phyloP scores from a whole-genome alignment of 2,888 invertebrate genomes.

The Folsomia candida region DNA sequence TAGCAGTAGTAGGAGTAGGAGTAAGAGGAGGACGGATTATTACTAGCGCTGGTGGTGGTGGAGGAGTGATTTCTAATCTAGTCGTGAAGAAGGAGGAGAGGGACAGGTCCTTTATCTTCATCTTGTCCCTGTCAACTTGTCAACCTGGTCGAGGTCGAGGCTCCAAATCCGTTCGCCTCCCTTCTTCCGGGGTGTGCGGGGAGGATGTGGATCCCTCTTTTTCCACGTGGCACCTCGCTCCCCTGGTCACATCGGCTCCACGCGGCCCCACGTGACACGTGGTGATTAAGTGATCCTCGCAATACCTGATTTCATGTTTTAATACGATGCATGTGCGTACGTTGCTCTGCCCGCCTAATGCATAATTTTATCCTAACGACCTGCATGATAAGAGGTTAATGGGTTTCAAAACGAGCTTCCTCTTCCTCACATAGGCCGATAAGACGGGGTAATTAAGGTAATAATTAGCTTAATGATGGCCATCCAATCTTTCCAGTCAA shows the following conservation, averaged over 20 bases:
- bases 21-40: too few relatives aligned
- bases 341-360: too few relatives aligned
- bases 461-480: constrained; percentile 47
- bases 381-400: constrained; percentile 47
- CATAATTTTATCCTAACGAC: too few relatives aligned
- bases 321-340: too few relatives aligned
- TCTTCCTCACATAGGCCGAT: constrained; percentile 33
- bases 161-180: not conserved
- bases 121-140: constrained; percentile 7
- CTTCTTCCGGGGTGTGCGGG: not conserved
- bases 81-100: not conserved
- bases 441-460: constrained; percentile 49
- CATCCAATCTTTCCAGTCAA: constrained; percentile 17
- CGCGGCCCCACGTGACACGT: too few relatives aligned
- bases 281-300: not conserved
- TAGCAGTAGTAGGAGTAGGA: too few relatives aligned
- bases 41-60: too few relatives aligned
- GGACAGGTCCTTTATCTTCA: constrained; percentile 12
- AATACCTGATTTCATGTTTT: too few relatives aligned
- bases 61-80: constrained; percentile 6
- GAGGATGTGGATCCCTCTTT: too few relatives aligned
- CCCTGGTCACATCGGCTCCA: too few relatives aligned
- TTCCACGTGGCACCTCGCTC: too few relatives aligned
- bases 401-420: constrained; percentile 49
- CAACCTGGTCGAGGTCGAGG: not conserved